Evolutionary conservation across 2,888 invertebrate species (phyloP).

Genomic region (Pheosia tremula): DNA sequence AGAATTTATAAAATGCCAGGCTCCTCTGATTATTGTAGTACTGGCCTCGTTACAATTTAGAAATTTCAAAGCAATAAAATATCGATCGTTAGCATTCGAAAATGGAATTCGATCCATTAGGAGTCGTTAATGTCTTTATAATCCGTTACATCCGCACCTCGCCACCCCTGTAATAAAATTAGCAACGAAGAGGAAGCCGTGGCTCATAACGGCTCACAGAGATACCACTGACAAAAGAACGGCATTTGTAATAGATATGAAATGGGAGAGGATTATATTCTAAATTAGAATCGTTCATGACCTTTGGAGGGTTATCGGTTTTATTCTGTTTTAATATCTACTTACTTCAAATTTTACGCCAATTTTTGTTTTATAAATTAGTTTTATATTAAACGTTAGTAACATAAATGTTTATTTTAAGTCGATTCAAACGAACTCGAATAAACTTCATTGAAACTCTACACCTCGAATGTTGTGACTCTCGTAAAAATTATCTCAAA

Average conservation of each 20-base stretch:
- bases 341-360: not conserved
- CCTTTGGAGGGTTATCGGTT: not conserved
- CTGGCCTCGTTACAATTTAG: constrained; percentile 13
- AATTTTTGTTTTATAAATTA: no score
- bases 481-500: not conserved
- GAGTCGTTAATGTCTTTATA: constrained; percentile 65
- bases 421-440: no score
- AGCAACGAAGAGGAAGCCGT: constrained; percentile 66
- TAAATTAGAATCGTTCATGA: constrained; percentile 15
- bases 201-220: constrained; percentile 55
- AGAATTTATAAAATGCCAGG: no score
- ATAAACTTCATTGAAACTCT: not conserved
- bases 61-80: constrained; percentile 28
- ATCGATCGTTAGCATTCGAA: constrained; percentile 28
- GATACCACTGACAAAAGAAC: constrained; percentile 43
- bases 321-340: not conserved
- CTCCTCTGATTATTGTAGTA: constrained; percentile 6
- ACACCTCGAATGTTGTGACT: not conserved
- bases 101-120: constrained; percentile 55
- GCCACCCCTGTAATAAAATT: constrained; percentile 65
- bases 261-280: constrained; percentile 33
- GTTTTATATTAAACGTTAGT: no score
- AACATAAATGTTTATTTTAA: no score
- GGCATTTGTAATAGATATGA: constrained; percentile 40
- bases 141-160: constrained; percentile 69